Evolutionary conservation across 2,797 vertebrate species (phyloP).

Genomic region (Chaunax sp.): DNA sequence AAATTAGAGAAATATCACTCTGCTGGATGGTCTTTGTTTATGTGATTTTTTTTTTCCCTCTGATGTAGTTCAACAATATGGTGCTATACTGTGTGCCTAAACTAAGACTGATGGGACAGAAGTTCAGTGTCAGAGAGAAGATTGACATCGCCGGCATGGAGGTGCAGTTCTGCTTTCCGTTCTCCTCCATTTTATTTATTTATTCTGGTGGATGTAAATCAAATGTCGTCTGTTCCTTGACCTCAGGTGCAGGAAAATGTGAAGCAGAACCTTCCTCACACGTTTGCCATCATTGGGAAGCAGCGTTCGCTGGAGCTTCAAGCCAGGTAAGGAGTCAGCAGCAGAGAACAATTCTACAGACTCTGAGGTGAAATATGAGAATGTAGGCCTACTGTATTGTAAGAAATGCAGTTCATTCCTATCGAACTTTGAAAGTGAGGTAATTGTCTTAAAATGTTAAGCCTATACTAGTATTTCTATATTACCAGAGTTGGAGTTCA

Average conservation of each 20-base stretch:
- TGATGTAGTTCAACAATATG: constrained; percentile 95
- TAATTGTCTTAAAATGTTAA: too few species aligned
- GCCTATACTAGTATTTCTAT: too few species aligned
- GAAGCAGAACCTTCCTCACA: constrained; percentile 89
- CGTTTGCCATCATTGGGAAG: constrained; percentile 91
- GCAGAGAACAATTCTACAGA: neutral
- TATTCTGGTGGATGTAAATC: neutral
- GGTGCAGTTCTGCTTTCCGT: constrained; percentile 74
- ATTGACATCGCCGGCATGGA: constrained; percentile 96
- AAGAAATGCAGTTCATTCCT: neutral
- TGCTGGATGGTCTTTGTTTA: neutral
- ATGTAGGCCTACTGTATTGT: neutral
- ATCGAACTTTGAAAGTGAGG: neutral
- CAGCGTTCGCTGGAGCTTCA: constrained; percentile 94
- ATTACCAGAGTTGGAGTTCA: too few species aligned
- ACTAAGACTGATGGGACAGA: constrained; percentile 95
- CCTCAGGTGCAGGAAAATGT: constrained; percentile 91
- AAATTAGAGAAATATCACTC: neutral
- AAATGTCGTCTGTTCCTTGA: constrained; percentile 25
- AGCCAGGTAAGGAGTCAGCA: constrained; percentile 84
- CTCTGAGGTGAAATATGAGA: neutral
- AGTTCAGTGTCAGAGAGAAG: constrained; percentile 96
- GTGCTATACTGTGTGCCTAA: constrained; percentile 98
- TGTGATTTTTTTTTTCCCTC: neutral
- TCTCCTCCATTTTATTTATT: neutral